A percentile compares a stretch with the other conserved stretches of the same genome.
phyloP scores from a whole-genome alignment of 1,140 invertebrate species.

The Dufourea novaeangliae region DNA sequence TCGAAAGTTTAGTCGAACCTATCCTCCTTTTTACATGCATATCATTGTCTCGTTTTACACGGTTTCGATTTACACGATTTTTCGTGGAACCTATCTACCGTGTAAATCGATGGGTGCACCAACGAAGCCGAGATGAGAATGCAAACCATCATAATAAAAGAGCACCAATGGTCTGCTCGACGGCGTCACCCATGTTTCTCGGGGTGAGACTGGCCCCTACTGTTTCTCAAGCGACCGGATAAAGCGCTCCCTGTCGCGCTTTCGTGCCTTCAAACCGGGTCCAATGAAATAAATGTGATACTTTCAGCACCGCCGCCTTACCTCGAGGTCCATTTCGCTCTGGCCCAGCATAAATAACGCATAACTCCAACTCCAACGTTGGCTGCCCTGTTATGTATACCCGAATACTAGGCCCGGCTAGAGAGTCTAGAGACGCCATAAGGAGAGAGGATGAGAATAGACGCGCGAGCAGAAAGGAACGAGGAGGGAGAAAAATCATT shows the following conservation, averaged over 20 bases:
- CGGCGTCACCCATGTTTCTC: slow-evolving; percentile 38
- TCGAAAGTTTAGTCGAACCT: too few species aligned
- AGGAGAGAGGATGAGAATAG: slow-evolving; percentile 18
- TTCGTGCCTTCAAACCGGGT: slow-evolving; percentile 26
- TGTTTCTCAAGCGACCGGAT: slow-evolving; percentile 56
- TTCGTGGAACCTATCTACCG: too few species aligned
- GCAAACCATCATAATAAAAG: slow-evolving; percentile 39
- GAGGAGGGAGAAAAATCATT: slow-evolving; percentile 19
- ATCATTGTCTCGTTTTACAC: too few species aligned
- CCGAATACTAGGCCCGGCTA: slow-evolving; percentile 41
- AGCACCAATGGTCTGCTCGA: slow-evolving; percentile 21
- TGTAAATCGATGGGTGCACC: too few species aligned
- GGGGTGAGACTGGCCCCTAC: slow-evolving; percentile 33
- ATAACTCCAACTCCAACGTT: slow-evolving; percentile 61
- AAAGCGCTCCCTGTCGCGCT: slow-evolving; percentile 66
- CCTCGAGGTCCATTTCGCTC: slow-evolving; percentile 54
- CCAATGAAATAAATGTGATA: slow-evolving; percentile 67
- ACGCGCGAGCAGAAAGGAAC: not conserved
- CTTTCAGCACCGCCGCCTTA: slow-evolving; percentile 73
- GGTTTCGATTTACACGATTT: too few species aligned
- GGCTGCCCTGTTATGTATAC: slow-evolving; percentile 9
- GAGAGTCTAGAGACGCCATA: slow-evolving; percentile 48
- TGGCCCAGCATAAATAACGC: slow-evolving; percentile 72
- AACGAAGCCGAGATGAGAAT: too few species aligned
- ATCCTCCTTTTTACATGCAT: too few species aligned